Evolutionary conservation across 2,797 vertebrate genomes (phyloP).

Genomic region (Choloepus didactylus): DNA sequence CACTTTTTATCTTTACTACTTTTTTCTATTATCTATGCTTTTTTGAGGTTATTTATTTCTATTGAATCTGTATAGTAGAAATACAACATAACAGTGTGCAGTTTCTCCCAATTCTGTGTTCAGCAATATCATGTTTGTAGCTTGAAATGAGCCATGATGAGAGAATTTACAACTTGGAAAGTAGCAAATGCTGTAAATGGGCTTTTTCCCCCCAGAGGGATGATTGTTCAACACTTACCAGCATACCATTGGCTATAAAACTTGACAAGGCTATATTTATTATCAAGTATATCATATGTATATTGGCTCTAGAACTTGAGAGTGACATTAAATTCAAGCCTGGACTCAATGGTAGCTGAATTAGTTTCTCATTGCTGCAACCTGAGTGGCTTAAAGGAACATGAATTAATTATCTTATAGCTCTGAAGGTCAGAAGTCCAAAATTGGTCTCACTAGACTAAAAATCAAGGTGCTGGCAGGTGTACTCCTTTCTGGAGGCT

Average conservation of each 20-base stretch:
- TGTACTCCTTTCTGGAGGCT: background rate
- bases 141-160: background rate
- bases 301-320: background rate
- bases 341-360: background rate
- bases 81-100: fast-evolving
- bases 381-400: background rate
- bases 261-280: background rate
- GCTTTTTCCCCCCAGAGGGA: background rate
- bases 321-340: background rate
- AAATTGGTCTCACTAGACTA: background rate
- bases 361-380: background rate
- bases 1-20: background rate
- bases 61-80: background rate
- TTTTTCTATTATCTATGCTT: background rate
- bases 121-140: background rate
- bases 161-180: background rate
- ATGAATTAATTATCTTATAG: background rate
- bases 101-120: background rate
- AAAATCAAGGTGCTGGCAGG: background rate
- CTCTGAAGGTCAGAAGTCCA: background rate
- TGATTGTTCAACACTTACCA: background rate
- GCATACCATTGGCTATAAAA: background rate
- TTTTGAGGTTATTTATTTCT: background rate
- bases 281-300: background rate
- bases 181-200: background rate